Percentiles rank a stretch among this genome's conserved stretches.
Conservation (phyloP, 2,888 invertebrate species). For the Nemotelus nigrinus region DNA sequence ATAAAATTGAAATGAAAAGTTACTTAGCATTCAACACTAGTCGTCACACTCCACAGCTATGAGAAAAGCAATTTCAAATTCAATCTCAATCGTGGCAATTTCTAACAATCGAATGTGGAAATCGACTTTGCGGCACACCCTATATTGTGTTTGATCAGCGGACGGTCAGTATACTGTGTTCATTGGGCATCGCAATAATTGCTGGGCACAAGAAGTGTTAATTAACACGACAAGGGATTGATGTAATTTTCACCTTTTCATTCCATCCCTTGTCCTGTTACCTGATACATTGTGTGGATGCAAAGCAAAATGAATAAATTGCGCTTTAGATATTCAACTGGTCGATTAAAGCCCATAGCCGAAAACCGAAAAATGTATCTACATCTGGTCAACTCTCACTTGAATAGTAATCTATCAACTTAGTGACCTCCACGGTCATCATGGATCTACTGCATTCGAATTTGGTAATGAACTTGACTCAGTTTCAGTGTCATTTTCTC, state of each 20-base stretch:
- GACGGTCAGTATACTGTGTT: no score
- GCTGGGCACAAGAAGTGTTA: constrained; percentile 32
- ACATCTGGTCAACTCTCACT: background rate
- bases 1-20: background rate
- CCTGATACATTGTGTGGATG: no score
- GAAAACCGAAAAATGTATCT: no score
- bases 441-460: background rate
- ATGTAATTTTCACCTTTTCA: no score
- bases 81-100: constrained; percentile 4
- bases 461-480: constrained; percentile 38
- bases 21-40: constrained; percentile 26
- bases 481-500: constrained; percentile 39
- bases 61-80: constrained; percentile 13
- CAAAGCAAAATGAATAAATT: no score
- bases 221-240: constrained; percentile 19
- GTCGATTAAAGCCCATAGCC: no score
- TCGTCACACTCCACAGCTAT: background rate
- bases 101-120: constrained; percentile 40
- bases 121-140: constrained; percentile 26
- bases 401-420: background rate
- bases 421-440: background rate
- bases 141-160: background rate
- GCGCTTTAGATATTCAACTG: no score
- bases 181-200: no score
- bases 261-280: no score